Evolutionary conservation across 1,140 invertebrate genomes (phyloP).

Genomic region (Nasonia vitripennis): DNA sequence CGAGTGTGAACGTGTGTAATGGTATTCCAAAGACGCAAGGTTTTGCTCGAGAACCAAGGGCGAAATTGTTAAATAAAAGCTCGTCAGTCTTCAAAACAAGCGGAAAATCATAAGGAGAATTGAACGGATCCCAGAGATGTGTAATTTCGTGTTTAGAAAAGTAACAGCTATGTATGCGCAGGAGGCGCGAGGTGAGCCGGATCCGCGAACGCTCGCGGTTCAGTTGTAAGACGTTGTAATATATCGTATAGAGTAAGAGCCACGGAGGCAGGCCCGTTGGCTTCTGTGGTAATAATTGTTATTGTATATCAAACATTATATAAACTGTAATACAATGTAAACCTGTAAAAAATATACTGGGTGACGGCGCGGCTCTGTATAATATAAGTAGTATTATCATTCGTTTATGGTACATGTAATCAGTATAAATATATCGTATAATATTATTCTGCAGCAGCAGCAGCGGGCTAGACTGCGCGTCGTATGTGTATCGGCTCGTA

Average conservation of each 20-base stretch:
- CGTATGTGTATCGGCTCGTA: not conserved
- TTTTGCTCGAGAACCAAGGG: slow-evolving; percentile 27
- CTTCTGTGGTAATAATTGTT: slow-evolving; percentile 69
- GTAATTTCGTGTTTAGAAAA: too few species aligned
- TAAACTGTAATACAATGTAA: slow-evolving; percentile 77
- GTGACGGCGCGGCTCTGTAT: slow-evolving; percentile 74
- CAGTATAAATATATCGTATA: slow-evolving; percentile 75
- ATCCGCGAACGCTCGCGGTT: slow-evolving; percentile 62
- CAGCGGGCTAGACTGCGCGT: slow-evolving; percentile 54
- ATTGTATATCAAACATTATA: slow-evolving; percentile 75
- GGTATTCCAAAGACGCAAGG: not conserved
- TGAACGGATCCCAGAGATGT: not conserved
- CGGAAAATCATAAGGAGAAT: not conserved
- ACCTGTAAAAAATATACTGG: slow-evolving; percentile 77
- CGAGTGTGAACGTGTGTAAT: not conserved
- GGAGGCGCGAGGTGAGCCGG: slow-evolving; percentile 28
- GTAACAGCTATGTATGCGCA: not conserved
- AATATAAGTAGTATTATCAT: slow-evolving; percentile 75
- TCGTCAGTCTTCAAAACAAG: slow-evolving; percentile 37
- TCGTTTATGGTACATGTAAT: slow-evolving; percentile 74
- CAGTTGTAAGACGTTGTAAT: slow-evolving; percentile 66
- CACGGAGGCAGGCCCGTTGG: slow-evolving; percentile 57
- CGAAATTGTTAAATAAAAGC: slow-evolving; percentile 22
- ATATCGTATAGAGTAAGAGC: slow-evolving; percentile 59
- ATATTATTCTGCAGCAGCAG: slow-evolving; percentile 67